Evolutionary conservation across 2,888 invertebrate species (phyloP).

Genomic region (Plebejus melissa): DNA sequence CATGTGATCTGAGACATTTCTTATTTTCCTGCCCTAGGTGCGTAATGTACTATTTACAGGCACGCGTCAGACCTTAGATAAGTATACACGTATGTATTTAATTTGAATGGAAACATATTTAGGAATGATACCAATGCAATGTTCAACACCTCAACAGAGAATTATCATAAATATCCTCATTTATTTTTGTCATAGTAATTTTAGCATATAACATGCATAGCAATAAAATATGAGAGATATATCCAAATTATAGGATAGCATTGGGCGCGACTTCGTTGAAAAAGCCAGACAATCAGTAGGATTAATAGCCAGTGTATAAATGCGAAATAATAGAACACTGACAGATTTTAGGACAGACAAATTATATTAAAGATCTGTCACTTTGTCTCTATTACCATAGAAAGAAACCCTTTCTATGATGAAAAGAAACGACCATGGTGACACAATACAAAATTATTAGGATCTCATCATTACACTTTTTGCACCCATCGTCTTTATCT

Average conservation of each 20-base stretch:
- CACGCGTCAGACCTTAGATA: neutral
- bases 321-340: neutral
- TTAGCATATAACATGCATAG: neutral
- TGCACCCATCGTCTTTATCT: too few relatives aligned
- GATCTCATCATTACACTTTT: too few relatives aligned
- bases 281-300: neutral
- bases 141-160: neutral
- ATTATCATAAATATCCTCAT: neutral
- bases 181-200: neutral
- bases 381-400: neutral
- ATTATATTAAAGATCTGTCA: neutral
- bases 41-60: neutral
- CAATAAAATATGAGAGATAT: neutral
- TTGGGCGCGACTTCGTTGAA: neutral
- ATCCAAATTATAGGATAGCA: neutral
- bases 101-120: neutral
- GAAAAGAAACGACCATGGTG: too few relatives aligned
- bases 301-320: too few relatives aligned
- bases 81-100: neutral
- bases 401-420: neutral
- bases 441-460: too few relatives aligned
- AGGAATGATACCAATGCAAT: neutral
- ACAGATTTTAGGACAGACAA: neutral
- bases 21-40: too few relatives aligned
- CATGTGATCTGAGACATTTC: too few relatives aligned